These are phyloP conservation scores for Eristalis tenax DNA, from an alignment of 2,888 invertebrate genomes.

Conservation along the genomic window DNA sequence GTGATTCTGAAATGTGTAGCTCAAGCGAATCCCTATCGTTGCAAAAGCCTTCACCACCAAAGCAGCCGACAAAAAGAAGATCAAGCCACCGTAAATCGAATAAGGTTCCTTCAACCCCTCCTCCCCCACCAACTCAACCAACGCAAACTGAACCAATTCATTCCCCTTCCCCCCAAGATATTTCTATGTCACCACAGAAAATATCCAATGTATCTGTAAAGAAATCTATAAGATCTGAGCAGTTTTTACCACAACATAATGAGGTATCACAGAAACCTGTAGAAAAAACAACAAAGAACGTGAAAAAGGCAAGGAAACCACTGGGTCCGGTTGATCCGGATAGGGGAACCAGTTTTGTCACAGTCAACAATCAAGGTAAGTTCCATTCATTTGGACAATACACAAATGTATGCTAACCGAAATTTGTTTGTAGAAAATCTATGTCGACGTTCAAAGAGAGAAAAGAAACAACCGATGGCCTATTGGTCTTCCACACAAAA, in stretches of 20 bases:
- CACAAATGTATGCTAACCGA: neutral
- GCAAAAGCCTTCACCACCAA: neutral
- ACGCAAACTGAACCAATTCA: neutral
- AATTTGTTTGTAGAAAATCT: neutral
- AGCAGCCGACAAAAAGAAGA: neutral
- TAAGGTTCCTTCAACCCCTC: neutral
- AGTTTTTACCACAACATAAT: neutral
- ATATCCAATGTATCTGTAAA: constrained; percentile 6
- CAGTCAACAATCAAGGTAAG: neutral
- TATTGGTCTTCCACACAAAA: constrained; percentile 45
- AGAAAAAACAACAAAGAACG: neutral
- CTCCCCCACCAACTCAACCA: neutral
- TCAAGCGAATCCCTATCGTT: neutral
- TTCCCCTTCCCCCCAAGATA: neutral
- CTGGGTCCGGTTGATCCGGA: constrained; percentile 43
- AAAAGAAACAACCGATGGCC: constrained; percentile 23
- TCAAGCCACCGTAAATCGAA: neutral
- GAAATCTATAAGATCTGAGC: neutral
- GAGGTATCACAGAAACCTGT: constrained; percentile 16
- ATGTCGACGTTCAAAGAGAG: constrained; percentile 49
- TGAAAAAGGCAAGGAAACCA: neutral
- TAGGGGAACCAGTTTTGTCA: neutral
- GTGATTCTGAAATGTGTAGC: constrained; percentile 32
- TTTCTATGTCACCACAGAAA: neutral
- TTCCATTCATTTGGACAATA: neutral